These are phyloP conservation scores for Amiota communis DNA, from an alignment of 2,888 invertebrate species.

Conservation along the genomic window DNA sequence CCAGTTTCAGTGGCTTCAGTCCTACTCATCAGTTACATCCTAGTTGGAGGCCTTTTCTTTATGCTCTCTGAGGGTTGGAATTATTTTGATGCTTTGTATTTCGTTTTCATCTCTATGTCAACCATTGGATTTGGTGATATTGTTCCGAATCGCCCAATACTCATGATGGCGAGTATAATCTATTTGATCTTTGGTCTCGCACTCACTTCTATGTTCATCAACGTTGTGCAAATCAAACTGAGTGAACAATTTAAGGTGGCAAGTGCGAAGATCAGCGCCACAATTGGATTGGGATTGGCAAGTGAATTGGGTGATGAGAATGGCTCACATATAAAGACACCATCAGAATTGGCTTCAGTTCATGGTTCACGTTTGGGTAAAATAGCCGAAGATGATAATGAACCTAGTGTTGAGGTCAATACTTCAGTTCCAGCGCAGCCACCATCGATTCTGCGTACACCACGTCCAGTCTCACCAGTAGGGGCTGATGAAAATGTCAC, in stretches of 20 bases:
- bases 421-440: constrained; percentile 39
- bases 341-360: constrained; percentile 66
- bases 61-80: constrained; percentile 87
- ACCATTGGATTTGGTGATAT: constrained; percentile 98
- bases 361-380: constrained; percentile 65
- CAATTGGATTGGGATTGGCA: constrained; percentile 84
- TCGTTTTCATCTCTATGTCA: constrained; percentile 96
- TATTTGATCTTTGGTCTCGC: constrained; percentile 96
- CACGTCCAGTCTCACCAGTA: constrained; percentile 56
- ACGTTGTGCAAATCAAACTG: constrained; percentile 90
- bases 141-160: constrained; percentile 89
- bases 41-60: constrained; percentile 88
- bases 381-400: constrained; percentile 61
- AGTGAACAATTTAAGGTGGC: constrained; percentile 89
- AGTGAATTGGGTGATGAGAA: constrained; percentile 71
- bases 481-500: background rate
- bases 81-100: constrained; percentile 96
- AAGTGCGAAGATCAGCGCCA: constrained; percentile 88
- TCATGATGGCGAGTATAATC: constrained; percentile 92
- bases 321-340: constrained; percentile 59
- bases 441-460: constrained; percentile 55
- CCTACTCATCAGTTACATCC: constrained; percentile 88
- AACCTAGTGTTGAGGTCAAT: constrained; percentile 30
- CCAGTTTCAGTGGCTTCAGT: constrained; percentile 91
- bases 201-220: constrained; percentile 97